These are phyloP conservation scores for Gambusia affinis DNA, from an alignment of 2,113 vertebrate genomes.

Conservation along the genomic window DNA sequence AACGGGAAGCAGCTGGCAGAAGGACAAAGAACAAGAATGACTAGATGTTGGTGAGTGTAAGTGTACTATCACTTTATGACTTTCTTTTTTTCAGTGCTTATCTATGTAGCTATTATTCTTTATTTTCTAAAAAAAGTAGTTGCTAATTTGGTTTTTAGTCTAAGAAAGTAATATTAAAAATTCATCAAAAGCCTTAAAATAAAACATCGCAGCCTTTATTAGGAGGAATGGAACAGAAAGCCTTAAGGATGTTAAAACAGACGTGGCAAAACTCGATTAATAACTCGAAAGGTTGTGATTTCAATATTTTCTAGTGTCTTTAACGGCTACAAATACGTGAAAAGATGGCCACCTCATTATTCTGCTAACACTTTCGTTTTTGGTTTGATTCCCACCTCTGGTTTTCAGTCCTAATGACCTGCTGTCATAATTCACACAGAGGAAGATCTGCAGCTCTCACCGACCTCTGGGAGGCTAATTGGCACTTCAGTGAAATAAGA, in stretches of 20 bases:
- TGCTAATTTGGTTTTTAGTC: not conserved
- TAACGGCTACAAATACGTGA: not conserved
- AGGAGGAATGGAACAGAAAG: not conserved
- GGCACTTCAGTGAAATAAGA: not conserved
- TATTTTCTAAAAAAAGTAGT: not conserved
- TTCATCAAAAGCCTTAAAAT: not conserved
- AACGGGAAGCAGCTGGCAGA: not conserved
- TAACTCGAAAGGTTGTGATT: not conserved
- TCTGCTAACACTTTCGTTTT: constrained; percentile 9
- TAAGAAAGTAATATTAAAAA: not conserved
- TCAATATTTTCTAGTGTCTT: not conserved
- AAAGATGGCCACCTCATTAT: constrained; percentile 42
- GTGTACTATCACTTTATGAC: no score
- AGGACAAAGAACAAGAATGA: no score
- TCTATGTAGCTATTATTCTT: no score
- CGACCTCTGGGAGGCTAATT: not conserved
- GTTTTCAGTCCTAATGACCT: constrained; percentile 40
- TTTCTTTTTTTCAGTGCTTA: no score
- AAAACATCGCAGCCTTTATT: not conserved
- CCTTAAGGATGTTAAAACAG: not conserved
- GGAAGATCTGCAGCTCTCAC: not conserved
- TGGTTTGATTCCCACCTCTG: not conserved
- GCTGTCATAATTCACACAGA: not conserved
- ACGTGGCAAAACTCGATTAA: not conserved
- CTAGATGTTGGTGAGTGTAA: no score